Percentiles rank a stretch among this genome's conserved stretches.
phyloP scores from a whole-genome alignment of 1,140 invertebrate genomes.

The Wiebesia pumilae region DNA sequence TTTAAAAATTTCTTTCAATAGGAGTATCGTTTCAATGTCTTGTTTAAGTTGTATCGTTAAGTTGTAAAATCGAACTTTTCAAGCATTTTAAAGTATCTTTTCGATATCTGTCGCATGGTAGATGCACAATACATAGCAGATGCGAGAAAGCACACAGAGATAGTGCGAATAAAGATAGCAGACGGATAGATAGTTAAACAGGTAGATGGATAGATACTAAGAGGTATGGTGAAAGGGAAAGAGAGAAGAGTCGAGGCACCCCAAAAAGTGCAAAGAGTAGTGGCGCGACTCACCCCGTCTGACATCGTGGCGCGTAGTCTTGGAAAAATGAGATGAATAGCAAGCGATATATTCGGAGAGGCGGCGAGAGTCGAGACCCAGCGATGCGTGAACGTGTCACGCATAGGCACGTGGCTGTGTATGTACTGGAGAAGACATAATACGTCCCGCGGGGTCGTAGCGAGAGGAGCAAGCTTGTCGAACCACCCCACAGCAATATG shows the following conservation, averaged over 20 bases:
- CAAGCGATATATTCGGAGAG: constrained; percentile 60
- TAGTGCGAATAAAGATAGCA: too few relatives aligned
- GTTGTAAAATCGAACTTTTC: constrained; percentile 9
- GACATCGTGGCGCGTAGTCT: not conserved
- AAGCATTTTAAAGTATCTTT: constrained; percentile 17
- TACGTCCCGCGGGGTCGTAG: constrained; percentile 40
- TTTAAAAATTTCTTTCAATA: too few relatives aligned
- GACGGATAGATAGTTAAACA: not conserved
- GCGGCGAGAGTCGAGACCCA: constrained; percentile 47
- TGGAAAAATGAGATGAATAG: constrained; percentile 52
- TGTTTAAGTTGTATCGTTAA: not conserved
- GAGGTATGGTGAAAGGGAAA: not conserved
- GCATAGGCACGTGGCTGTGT: constrained; percentile 73
- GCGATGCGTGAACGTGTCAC: constrained; percentile 74
- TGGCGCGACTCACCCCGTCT: not conserved
- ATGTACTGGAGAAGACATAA: constrained; percentile 57
- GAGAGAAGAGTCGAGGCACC: not conserved
- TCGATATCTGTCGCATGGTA: not conserved
- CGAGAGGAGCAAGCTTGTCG: not conserved
- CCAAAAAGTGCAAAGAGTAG: not conserved
- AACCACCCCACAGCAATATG: constrained; percentile 21
- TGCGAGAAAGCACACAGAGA: not conserved
- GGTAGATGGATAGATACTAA: not conserved
- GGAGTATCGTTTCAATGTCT: too few relatives aligned
- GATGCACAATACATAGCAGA: too few relatives aligned